A percentile compares a stretch with the other conserved stretches of the same genome.
Evolutionary conservation across 2,113 vertebrate genomes (phyloP).

Genomic region (Pluvianellus socialis): DNA sequence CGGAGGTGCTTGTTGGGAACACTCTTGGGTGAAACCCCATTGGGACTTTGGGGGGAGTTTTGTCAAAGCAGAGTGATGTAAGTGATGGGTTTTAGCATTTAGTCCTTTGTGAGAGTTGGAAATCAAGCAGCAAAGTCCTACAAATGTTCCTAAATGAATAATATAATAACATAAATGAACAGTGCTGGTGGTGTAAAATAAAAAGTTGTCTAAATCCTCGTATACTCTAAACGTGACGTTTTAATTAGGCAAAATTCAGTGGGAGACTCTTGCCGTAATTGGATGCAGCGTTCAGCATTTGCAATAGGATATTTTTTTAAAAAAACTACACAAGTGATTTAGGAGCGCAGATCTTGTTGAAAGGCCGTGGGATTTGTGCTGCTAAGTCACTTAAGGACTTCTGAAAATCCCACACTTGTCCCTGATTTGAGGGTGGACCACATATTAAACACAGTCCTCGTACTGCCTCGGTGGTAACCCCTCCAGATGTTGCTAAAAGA

Average conservation of each 20-base stretch:
- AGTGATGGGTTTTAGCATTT: background rate
- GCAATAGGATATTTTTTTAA: background rate
- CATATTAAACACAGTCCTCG: conserved; percentile 25
- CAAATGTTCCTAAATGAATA: background rate
- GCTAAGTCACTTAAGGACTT: conserved; percentile 62
- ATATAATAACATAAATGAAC: background rate
- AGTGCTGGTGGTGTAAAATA: background rate
- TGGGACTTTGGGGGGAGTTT: background rate
- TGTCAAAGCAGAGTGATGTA: background rate
- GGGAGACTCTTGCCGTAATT: background rate
- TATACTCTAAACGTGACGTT: background rate
- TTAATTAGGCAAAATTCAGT: background rate
- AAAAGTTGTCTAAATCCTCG: background rate
- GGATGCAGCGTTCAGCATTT: background rate
- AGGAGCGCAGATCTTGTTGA: conserved; percentile 38
- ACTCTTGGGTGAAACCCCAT: background rate
- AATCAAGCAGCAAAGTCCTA: background rate
- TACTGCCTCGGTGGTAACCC: background rate
- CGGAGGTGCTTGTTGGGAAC: background rate
- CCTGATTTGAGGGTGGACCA: conserved; percentile 26
- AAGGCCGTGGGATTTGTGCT: background rate
- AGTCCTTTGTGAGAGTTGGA: background rate
- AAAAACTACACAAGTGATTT: background rate
- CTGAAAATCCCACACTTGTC: conserved; percentile 48
- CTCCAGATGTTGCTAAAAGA: conserved; percentile 29